A percentile compares a stretch with the other conserved stretches of the same genome.
Conservation (phyloP, 2,888 invertebrate genomes). For the Pristionchus fissidentatus region DNA sequence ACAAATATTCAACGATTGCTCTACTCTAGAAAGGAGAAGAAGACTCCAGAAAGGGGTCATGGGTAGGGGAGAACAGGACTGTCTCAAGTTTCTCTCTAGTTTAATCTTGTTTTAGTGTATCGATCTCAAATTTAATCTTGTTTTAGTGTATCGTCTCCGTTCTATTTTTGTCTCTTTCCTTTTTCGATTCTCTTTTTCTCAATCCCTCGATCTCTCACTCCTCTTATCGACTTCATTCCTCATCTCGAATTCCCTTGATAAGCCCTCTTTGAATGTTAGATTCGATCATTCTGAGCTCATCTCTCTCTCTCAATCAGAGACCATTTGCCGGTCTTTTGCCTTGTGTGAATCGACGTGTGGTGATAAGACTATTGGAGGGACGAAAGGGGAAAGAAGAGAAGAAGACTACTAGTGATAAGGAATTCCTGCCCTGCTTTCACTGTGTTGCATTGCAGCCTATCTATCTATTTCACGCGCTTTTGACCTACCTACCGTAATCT, state of each 20-base stretch:
- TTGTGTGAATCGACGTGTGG: not conserved
- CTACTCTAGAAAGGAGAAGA: too few relatives aligned
- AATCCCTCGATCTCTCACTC: not conserved
- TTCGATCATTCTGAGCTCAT: conserved; percentile 12
- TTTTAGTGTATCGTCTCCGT: not conserved
- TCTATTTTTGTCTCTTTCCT: not conserved
- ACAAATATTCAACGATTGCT: not conserved
- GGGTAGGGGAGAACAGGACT: too few relatives aligned
- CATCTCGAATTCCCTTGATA: too few relatives aligned
- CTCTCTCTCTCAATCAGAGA: conserved; percentile 34
- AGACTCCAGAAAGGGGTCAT: too few relatives aligned
- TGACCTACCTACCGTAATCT: not conserved
- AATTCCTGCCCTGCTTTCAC: not conserved
- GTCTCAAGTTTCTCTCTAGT: not conserved
- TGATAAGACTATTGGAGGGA: not conserved
- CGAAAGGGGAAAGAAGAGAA: not conserved
- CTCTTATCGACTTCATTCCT: too few relatives aligned
- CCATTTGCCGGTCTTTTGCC: conserved; percentile 30
- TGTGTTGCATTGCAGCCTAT: not conserved
- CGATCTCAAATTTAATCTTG: too few relatives aligned
- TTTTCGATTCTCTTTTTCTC: not conserved
- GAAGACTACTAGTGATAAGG: not conserved
- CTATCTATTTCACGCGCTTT: not conserved
- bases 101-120: too few relatives aligned
- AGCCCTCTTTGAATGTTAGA: too few relatives aligned